These are phyloP conservation scores for Caerostris extrusa DNA, from an alignment of 1,140 invertebrate species.

Conservation along the genomic window DNA sequence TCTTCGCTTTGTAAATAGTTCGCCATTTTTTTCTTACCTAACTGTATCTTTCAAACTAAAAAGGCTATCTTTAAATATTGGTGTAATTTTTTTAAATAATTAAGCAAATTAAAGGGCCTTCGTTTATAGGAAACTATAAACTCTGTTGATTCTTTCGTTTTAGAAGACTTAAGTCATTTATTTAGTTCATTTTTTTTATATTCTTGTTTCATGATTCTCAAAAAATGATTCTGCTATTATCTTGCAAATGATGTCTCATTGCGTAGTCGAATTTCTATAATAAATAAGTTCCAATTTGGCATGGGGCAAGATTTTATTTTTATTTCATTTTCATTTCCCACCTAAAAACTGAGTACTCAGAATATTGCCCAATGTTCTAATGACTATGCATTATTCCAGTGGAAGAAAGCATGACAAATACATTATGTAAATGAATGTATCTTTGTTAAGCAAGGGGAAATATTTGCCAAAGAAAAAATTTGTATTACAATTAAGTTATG, in stretches of 20 bases:
- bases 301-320: background rate
- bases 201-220: no score
- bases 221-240: background rate
- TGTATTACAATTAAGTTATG: no score
- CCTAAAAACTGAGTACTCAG: background rate
- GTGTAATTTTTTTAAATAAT: no score
- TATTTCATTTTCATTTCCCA: background rate
- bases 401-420: background rate
- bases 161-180: background rate
- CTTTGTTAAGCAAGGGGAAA: no score
- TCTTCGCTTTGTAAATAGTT: no score
- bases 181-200: background rate
- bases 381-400: background rate
- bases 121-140: no score
- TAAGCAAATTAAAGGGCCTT: no score
- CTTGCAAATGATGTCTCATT: background rate
- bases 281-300: slow-evolving; percentile 3
- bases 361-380: background rate
- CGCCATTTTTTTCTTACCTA: no score
- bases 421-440: no score
- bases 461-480: no score
- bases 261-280: background rate
- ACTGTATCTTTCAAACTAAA: no score
- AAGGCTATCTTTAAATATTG: no score
- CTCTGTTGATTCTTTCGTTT: background rate